phyloP scores from a whole-genome alignment of 1,140 invertebrate species.

The Psilanteris sp. region DNA sequence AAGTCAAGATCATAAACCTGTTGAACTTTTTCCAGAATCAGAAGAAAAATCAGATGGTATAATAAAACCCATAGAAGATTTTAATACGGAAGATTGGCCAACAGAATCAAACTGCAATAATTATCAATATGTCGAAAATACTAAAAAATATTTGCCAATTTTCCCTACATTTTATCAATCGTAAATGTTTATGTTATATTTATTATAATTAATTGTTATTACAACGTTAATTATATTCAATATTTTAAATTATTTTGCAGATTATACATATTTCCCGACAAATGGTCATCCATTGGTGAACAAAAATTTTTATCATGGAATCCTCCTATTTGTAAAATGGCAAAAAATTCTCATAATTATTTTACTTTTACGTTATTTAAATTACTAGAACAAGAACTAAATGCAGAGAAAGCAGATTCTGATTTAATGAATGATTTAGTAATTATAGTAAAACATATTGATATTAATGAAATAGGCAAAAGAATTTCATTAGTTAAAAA shows the following conservation, averaged over 20 bases:
- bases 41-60: conserved; percentile 61
- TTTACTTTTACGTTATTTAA: conserved; percentile 70
- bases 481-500: conserved; percentile 86
- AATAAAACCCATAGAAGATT: conserved; percentile 56
- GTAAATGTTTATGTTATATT: conserved; percentile 78
- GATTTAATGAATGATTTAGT: conserved; percentile 59
- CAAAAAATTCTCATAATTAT: conserved; percentile 75
- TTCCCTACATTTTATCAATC: conserved; percentile 86
- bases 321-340: conserved; percentile 84
- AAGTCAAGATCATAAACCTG: conserved; percentile 42
- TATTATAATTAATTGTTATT: conserved; percentile 2
- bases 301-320: conserved; percentile 84
- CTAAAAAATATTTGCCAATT: conserved; percentile 77
- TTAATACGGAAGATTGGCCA: conserved; percentile 68
- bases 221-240: no score
- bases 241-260: conserved; percentile 76
- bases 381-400: conserved; percentile 57
- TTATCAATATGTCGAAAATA: conserved; percentile 44
- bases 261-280: conserved; percentile 80
- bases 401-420: conserved; percentile 50
- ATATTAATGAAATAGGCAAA: conserved; percentile 87
- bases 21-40: conserved; percentile 65
- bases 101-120: conserved; percentile 63
- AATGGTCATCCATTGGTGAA: conserved; percentile 82
- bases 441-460: conserved; percentile 72